Conservation (phyloP, 1,140 invertebrate genomes). For the Ericerus pela region DNA sequence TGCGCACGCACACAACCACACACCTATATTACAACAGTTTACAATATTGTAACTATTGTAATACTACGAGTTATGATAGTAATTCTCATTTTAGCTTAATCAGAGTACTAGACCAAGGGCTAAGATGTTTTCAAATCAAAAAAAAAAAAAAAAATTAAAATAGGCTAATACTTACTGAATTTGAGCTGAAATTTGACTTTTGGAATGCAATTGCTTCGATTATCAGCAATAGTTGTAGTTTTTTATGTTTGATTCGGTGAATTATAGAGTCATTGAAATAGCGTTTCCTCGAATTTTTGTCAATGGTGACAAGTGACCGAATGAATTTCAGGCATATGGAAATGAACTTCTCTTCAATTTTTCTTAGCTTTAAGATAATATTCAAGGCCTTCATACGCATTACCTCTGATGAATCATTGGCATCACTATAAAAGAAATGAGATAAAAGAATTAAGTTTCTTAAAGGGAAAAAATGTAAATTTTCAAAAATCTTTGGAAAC, state of each 20-base stretch:
- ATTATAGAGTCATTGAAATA: conserved; percentile 38
- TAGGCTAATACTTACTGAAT: no score
- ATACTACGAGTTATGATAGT: no score
- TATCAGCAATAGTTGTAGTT: conserved; percentile 37
- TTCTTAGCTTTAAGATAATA: conserved; percentile 17
- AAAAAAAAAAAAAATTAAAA: no score
- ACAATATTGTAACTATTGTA: no score
- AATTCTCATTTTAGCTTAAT: no score
- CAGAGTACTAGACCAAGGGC: no score
- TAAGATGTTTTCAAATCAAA: no score
- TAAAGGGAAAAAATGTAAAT: no score
- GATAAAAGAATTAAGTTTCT: no score
- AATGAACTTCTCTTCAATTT: conserved; percentile 22
- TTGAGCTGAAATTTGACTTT: conserved; percentile 21
- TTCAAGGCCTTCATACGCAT: conserved; percentile 27
- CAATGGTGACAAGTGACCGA: conserved; percentile 20
- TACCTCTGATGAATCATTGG: conserved; percentile 25
- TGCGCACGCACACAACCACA: not conserved
- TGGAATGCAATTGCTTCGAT: conserved; percentile 29
- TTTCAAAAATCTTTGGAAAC: no score
- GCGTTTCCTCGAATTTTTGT: conserved; percentile 28
- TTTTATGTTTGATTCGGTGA: conserved; percentile 36
- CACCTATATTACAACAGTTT: no score
- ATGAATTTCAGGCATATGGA: conserved; percentile 17
- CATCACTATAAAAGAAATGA: conserved; percentile 18